These are phyloP conservation scores for Clarias platycephalus DNA, from an alignment of 2,797 vertebrate genomes.

Conservation along the genomic window DNA sequence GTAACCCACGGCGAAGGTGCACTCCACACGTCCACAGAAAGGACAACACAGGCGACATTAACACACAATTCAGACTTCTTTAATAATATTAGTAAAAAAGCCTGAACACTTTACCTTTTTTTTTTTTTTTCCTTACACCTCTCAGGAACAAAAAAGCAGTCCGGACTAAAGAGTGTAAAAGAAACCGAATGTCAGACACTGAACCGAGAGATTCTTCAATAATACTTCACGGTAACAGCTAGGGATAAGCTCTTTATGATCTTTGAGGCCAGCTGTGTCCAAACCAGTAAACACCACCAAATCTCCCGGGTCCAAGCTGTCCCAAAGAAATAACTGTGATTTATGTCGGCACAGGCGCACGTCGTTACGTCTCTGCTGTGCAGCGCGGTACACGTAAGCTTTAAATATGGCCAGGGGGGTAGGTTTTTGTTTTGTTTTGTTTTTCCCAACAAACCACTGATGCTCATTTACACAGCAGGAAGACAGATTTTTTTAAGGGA, in stretches of 20 bases:
- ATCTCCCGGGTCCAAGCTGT: neutral
- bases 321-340: neutral
- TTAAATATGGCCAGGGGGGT: constrained; percentile 3
- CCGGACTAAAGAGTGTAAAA: neutral
- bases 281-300: neutral
- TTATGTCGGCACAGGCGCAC: neutral
- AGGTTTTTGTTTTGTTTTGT: neutral
- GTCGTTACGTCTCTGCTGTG: neutral
- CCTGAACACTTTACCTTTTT: neutral
- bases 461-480: neutral
- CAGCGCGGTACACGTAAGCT: neutral
- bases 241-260: constrained; percentile 6
- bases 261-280: neutral
- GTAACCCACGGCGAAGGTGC: neutral
- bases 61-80: neutral
- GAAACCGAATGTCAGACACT: neutral
- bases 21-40: neutral
- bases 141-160: neutral
- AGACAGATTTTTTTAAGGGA: neutral
- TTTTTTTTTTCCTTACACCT: neutral
- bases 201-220: neutral
- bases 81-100: neutral
- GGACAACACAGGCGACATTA: neutral
- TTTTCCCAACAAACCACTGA: neutral
- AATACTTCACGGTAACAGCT: neutral